Conservation (phyloP, 2,888 invertebrate genomes). For the Ophioninae sp. region DNA sequence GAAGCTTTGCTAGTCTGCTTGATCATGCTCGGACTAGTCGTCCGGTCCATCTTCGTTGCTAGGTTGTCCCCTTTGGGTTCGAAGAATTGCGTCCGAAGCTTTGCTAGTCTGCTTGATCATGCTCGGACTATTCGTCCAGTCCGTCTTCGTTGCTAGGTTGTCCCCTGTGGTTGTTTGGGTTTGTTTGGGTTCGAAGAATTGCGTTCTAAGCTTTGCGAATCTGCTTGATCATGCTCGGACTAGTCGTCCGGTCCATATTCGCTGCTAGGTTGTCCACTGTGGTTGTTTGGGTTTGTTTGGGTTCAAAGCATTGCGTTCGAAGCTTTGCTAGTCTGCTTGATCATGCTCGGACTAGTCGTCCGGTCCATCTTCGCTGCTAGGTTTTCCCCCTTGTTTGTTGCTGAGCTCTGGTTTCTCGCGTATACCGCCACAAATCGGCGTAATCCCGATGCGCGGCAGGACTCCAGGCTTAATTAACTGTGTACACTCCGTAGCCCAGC, state of each 20-base stretch:
- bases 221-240: background rate
- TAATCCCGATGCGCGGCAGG: slow-evolving; percentile 63
- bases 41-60: slow-evolving; percentile 3
- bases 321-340: background rate
- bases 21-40: background rate
- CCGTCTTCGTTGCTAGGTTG: background rate
- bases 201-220: too few species aligned
- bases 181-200: too few species aligned
- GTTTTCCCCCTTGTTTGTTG: background rate
- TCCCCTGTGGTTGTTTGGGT: too few species aligned
- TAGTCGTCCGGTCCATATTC: background rate
- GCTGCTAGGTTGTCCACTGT: background rate
- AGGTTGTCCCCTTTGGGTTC: background rate
- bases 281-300: too few species aligned
- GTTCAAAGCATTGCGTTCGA: too few species aligned
- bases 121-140: background rate
- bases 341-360: background rate
- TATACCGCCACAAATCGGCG: slow-evolving; percentile 42
- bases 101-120: background rate
- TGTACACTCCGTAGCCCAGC: slow-evolving; percentile 79
- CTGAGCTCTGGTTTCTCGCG: slow-evolving; percentile 5
- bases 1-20: too few species aligned
- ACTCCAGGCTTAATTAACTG: slow-evolving; percentile 79
- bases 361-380: background rate
- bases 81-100: too few species aligned